Evolutionary conservation across 1,140 invertebrate genomes (phyloP).

Genomic region (Hetaerina americana): DNA sequence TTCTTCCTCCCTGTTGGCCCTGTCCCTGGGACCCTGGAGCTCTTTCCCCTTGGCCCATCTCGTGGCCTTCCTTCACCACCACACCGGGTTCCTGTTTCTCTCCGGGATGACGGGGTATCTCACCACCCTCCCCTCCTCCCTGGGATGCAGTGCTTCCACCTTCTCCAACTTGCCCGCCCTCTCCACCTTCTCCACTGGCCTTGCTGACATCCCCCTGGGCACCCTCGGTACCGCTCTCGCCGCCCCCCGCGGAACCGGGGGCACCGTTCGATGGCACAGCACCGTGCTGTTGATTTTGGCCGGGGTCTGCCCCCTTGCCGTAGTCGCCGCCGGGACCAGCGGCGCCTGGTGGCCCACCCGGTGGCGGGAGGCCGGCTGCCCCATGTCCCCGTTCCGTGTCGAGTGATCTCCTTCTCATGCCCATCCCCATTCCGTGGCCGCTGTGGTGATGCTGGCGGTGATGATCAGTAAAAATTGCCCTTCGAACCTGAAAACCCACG

Average conservation of each 20-base stretch:
- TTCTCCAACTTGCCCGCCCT: not conserved
- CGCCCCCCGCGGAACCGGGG: not conserved
- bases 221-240: not conserved
- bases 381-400: not conserved
- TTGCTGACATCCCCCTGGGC: not conserved
- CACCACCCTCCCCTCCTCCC: not conserved
- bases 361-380: not conserved
- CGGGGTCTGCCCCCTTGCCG: not conserved
- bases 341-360: not conserved
- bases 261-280: not conserved
- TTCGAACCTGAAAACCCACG: not conserved
- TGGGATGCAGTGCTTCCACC: not conserved
- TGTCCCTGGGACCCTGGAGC: not conserved
- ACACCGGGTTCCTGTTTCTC: not conserved
- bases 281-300: not conserved
- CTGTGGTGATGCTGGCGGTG: conserved; percentile 2
- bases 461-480: not conserved
- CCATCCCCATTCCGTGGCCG: not conserved
- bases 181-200: not conserved
- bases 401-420: not conserved
- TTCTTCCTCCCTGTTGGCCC: not conserved
- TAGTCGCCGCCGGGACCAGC: not conserved
- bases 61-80: not conserved
- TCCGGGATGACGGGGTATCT: not conserved
- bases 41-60: not conserved